These are phyloP conservation scores for Triplophysa yarkandensis DNA, from an alignment of 2,797 vertebrate genomes.

Conservation along the genomic window DNA sequence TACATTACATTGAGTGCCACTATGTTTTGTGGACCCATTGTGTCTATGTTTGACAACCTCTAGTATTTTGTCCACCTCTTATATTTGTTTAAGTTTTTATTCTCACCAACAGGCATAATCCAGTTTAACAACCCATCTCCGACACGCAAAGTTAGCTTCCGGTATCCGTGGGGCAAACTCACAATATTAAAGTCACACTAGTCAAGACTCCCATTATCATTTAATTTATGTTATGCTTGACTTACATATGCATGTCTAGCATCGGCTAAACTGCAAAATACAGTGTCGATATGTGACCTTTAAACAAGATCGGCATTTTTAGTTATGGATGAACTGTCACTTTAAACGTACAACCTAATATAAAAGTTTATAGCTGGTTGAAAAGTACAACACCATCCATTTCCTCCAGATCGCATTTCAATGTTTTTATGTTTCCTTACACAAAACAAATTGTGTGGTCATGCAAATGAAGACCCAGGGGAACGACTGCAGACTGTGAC, in stretches of 20 bases:
- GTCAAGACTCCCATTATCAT: not conserved
- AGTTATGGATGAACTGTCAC: not conserved
- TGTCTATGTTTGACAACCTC: not conserved
- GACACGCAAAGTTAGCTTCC: not conserved
- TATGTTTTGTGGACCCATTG: no score
- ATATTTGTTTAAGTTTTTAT: not conserved
- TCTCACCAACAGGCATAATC: not conserved
- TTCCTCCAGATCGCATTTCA: not conserved
- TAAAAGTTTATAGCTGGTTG: not conserved
- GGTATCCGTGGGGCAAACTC: no score
- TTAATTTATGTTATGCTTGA: not conserved
- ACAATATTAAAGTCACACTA: no score
- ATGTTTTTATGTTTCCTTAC: not conserved
- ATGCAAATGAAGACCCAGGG: not conserved
- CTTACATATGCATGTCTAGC: not conserved
- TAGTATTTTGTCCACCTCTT: not conserved
- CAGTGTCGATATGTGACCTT: not conserved
- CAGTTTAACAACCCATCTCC: not conserved
- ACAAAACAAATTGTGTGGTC: conserved; percentile 18
- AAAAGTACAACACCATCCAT: conserved; percentile 19
- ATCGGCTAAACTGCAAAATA: not conserved
- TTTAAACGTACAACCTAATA: not conserved
- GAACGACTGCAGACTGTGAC: not conserved
- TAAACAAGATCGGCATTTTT: no score
- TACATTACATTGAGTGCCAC: no score